These are phyloP conservation scores for Pampus argenteus DNA, from an alignment of 2,797 vertebrate species.

Conservation along the genomic window DNA sequence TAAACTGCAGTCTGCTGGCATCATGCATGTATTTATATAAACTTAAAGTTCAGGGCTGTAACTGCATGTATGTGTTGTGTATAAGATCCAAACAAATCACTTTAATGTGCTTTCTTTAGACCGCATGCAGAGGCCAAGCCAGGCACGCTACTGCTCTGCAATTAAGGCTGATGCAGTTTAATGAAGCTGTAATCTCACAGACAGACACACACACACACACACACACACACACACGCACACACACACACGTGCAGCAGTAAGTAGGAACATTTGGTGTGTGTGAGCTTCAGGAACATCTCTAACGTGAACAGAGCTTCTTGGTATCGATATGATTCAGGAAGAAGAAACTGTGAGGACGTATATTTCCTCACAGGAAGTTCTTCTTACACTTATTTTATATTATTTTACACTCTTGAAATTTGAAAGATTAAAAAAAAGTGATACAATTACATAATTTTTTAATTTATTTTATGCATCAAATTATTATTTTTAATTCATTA, in stretches of 20 bases:
- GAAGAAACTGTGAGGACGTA: neutral
- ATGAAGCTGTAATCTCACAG: slow-evolving; percentile 60
- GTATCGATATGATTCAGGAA: neutral
- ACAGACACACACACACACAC: slow-evolving; percentile 62
- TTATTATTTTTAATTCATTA: too few relatives aligned
- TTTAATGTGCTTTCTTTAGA: slow-evolving; percentile 67
- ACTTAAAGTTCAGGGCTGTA: slow-evolving; percentile 9
- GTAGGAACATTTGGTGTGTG: slow-evolving; percentile 18
- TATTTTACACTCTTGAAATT: neutral
- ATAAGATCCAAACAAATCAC: slow-evolving; percentile 48
- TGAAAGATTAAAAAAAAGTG: too few relatives aligned
- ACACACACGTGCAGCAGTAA: neutral
- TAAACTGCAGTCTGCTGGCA: slow-evolving; percentile 12
- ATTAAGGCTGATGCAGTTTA: slow-evolving; percentile 52
- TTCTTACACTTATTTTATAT: neutral
- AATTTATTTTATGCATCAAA: too few relatives aligned
- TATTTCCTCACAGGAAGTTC: too few relatives aligned
- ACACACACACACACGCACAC: slow-evolving; percentile 44
- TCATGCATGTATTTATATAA: slow-evolving; percentile 14
- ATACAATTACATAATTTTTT: too few relatives aligned
- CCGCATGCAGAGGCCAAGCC: slow-evolving; percentile 39
- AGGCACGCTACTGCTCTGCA: slow-evolving; percentile 30
- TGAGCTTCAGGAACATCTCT: too few relatives aligned
- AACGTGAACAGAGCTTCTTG: neutral
- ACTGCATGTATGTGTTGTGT: slow-evolving; percentile 40